These are phyloP conservation scores for Octomys mimax DNA, from an alignment of 2,797 vertebrate species.

Conservation along the genomic window DNA sequence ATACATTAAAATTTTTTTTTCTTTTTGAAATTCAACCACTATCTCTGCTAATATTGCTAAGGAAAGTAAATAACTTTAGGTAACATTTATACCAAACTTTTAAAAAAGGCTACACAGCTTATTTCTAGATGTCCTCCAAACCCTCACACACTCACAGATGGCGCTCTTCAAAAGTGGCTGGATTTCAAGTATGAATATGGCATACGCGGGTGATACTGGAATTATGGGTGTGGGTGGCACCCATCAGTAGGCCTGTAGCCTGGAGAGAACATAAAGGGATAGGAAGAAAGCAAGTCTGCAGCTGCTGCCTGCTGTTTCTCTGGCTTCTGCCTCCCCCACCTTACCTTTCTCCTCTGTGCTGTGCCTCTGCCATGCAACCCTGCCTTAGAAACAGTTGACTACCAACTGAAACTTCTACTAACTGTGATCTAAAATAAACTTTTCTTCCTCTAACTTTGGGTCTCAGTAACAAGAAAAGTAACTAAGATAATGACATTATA, in stretches of 20 bases:
- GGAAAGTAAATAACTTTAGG: not conserved
- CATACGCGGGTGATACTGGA: not conserved
- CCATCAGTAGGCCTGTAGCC: not conserved
- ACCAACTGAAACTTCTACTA: not conserved
- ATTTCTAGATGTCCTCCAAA: not conserved
- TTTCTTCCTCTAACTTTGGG: not conserved
- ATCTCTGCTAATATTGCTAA: not conserved
- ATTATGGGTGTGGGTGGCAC: not conserved
- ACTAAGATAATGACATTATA: not conserved
- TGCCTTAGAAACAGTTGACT: not conserved
- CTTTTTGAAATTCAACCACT: slow-evolving; percentile 11
- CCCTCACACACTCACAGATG: not conserved
- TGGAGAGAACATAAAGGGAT: not conserved
- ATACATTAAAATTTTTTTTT: too few relatives aligned
- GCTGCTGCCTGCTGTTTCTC: not conserved
- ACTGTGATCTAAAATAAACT: not conserved
- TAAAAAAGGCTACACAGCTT: not conserved
- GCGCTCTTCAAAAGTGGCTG: not conserved
- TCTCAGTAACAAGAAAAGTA: not conserved
- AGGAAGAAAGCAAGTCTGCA: not conserved
- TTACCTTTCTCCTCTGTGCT: not conserved
- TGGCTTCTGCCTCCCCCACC: not conserved
- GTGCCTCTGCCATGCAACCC: not conserved
- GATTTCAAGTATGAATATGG: not conserved
- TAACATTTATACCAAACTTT: not conserved